Evolutionary conservation across 37 sponge, comb jelly and placozoan species (phyloP), one percentile per base, ranked within the genome.

Genomic region (Trichoplax adhaerens): DNA sequence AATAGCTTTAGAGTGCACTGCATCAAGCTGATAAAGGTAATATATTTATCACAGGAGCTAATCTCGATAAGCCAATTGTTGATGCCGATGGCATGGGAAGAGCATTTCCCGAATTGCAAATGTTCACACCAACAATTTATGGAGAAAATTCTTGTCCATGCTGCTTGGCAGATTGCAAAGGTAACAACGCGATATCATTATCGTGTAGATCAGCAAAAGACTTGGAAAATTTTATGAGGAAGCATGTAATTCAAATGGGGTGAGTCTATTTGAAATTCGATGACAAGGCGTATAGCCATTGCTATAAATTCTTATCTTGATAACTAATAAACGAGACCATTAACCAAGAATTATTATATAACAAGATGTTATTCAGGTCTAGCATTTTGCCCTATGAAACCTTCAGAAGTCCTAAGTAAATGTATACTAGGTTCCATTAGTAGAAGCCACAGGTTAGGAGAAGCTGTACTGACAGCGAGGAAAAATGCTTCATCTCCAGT

Each of bases 31-130:
- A 29, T 29, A 29, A 29, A 29, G 29, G 29, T 29, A 29, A 29
- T 29, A 29, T 29, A 29, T 29, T 29, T 29, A 29, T 29, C 29
- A 29, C 29, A 29, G 29, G 29, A 29, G 29, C 29, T 29, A 0
- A 29, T 29, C 29, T 29, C 29, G 29, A 29, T 29, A 29, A 82
- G 0, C 90, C 90, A 7, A 83, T 89, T 0, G 66, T 89, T 65
- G 90, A 89, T 80, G 83, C 73, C 50, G 90, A 89, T 65, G 90
- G 90, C 3, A 89, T 89, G 90, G 90, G 90, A 1, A 64, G 90
- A 2, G 90, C 90, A 46, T 89, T 89, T 61, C 90, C 90, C 8
- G 90, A 89, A 66, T 80, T 89, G 3, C 90, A 89, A 76, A 89
- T 89, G 90, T 89, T 70, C 73, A 62, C 70, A 0, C 90, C 90